phyloP scores from a whole-genome alignment of 1,140 invertebrate genomes.

The Microplitis demolitor region DNA sequence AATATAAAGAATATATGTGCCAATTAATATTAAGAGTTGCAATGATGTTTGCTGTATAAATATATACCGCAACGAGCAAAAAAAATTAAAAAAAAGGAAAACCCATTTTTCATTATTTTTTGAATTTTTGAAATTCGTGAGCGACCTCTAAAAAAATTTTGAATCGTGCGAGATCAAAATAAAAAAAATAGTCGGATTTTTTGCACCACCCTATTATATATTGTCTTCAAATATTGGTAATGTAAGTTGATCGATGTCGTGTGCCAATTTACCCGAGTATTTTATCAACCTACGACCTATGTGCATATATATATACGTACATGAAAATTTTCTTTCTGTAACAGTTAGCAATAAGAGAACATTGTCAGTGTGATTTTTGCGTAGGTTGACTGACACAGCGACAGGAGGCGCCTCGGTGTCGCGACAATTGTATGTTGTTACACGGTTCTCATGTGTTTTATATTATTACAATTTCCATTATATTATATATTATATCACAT shows the following conservation, averaged over 20 bases:
- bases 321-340: conserved; percentile 1
- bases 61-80: too few relatives aligned
- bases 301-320: not conserved
- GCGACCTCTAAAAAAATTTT: too few relatives aligned
- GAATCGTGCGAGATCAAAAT: too few relatives aligned
- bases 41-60: too few relatives aligned
- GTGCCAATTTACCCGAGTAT: not conserved
- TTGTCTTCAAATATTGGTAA: not conserved
- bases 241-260: conserved; percentile 13
- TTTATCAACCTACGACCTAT: conserved; percentile 11
- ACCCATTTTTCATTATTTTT: too few relatives aligned
- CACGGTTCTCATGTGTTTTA: conserved; percentile 18
- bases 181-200: too few relatives aligned
- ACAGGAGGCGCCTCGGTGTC: conserved; percentile 29
- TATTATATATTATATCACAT: not conserved
- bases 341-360: not conserved
- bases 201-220: too few relatives aligned
- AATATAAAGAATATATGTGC: too few relatives aligned
- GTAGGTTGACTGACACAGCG: conserved; percentile 36
- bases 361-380: conserved; percentile 38
- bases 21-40: too few relatives aligned
- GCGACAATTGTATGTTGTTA: conserved; percentile 28
- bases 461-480: not conserved
- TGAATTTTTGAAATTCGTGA: too few relatives aligned
- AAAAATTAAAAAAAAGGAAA: too few relatives aligned